Base-by-base conservation (phyloP, 2,113 vertebrate species). In the Forbesichthys agassizii region DNA sequence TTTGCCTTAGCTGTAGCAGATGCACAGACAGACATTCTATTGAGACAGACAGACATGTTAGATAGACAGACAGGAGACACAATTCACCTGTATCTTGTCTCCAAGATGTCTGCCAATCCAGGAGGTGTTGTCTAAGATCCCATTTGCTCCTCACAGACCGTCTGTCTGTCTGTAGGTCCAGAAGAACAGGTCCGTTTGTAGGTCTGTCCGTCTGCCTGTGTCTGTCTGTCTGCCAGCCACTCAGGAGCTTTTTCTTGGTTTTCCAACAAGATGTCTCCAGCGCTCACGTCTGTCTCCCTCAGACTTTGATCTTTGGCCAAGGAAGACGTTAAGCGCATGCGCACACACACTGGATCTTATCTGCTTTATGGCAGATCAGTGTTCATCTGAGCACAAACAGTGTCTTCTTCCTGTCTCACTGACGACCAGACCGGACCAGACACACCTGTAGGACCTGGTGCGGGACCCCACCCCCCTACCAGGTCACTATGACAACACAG, bases 241-340 rank as follows among this genome's bases (percentile, higher is more conserved):
- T 5, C 36, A 65, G 10, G 48, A 11, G 2, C 27, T 0, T 52
- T 7, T 48, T 48, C 68, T n/a, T 55, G 42, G 7, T 42, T 42
- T 42, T 42, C 36, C 4, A 42, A 42, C 36, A 42, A 42, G 7
- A 42, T 42, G 36, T 42, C 36, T 42, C 36, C 4, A 57, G 46
- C 54, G 55, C 3, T 46, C 65, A 62, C 16, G 62, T 42, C 56
- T 0, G 56, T 64, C 59, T 20, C 70, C 67, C 75, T 11, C 88
- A 91, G 73, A 93, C 92, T 92, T 92, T 92, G 91, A 87, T 77
- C 92, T 80, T 82, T 90, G 82, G 82, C 85, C 89, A 78, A 81
- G 73, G 77, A 78, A 75, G 75, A 66, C 69, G 46, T 78, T 69
- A 2, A 80, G 67, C 68, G 64, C 72, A 87, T 72, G 72, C 33